Conservation (phyloP, 2,797 vertebrate species). For the Melanotaenia maccullochi region DNA sequence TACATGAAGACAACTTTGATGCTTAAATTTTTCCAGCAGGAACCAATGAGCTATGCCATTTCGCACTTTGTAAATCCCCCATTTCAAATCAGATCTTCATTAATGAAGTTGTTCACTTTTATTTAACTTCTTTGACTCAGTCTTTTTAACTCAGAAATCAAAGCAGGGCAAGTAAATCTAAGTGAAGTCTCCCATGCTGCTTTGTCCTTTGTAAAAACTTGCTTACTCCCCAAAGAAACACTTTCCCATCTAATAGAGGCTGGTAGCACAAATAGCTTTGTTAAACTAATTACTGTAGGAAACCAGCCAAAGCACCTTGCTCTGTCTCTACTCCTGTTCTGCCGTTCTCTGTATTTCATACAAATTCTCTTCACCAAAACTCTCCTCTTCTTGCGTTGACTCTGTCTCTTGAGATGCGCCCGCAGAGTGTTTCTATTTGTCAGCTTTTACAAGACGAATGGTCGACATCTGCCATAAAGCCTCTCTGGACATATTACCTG, state of each 20-base stretch:
- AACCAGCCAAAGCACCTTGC: conserved; percentile 69
- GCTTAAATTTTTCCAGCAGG: not conserved
- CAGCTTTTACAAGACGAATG: conserved; percentile 78
- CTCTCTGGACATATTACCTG: conserved; percentile 79
- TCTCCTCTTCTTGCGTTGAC: conserved; percentile 20
- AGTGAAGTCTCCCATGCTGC: conserved; percentile 27
- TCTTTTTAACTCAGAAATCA: conserved; percentile 13
- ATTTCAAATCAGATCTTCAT: conserved; percentile 4
- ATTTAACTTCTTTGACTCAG: conserved; percentile 10
- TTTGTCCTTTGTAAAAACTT: conserved; percentile 66
- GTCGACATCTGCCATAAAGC: conserved; percentile 73
- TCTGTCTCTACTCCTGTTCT: conserved; percentile 28
- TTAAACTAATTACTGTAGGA: conserved; percentile 76
- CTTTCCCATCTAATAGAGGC: conserved; percentile 61
- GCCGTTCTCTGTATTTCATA: conserved; percentile 8
- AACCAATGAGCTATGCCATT: not conserved
- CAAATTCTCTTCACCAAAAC: conserved; percentile 4
- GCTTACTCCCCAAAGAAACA: conserved; percentile 71
- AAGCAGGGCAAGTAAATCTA: conserved; percentile 4
- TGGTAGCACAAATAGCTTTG: conserved; percentile 73
- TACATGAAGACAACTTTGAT: not conserved
- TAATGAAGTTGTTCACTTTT: not conserved
- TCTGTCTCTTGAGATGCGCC: conserved; percentile 57
- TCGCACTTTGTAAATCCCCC: not conserved
- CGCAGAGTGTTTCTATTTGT: conserved; percentile 66